Evolutionary conservation across 2,888 invertebrate species (phyloP).

Genomic region (Anticlea derivata): DNA sequence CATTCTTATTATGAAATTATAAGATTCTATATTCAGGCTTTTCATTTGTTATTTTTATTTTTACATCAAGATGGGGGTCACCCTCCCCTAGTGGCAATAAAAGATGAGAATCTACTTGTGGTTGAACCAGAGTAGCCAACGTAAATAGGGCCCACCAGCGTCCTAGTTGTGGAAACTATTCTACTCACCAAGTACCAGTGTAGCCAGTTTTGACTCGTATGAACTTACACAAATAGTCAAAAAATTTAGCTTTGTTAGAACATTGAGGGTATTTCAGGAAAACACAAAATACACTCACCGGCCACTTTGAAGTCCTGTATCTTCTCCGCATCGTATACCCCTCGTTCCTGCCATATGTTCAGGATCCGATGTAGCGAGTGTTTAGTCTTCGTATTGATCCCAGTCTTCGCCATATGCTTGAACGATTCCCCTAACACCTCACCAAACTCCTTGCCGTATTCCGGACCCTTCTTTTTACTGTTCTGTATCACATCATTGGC

Average conservation of each 20-base stretch:
- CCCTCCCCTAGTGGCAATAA: no score
- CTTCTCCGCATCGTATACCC: constrained; percentile 92
- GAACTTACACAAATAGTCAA: no score
- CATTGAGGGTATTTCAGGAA: constrained; percentile 3
- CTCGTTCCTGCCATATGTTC: constrained; percentile 96
- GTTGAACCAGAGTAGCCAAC: no score
- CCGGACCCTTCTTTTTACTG: constrained; percentile 98
- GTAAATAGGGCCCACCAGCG: no score
- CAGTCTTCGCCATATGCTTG: constrained; percentile 90
- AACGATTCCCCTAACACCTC: constrained; percentile 92
- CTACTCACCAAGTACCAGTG: no score
- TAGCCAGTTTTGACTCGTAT: no score
- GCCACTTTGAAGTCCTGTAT: constrained; percentile 91
- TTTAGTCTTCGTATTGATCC: constrained; percentile 91
- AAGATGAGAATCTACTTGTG: no score
- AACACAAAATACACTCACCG: constrained; percentile 48
- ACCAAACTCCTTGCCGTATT: constrained; percentile 95
- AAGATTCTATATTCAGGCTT: no score
- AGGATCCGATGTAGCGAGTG: constrained; percentile 91
- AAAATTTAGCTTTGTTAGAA: neutral
- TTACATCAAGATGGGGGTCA: no score
- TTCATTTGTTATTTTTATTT: no score
- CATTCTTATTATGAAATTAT: no score
- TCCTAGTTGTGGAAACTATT: no score
- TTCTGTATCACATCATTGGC: constrained; percentile 99